Base-by-base conservation (phyloP, 2,113 vertebrate species). In the Leiothrix lutea region DNA sequence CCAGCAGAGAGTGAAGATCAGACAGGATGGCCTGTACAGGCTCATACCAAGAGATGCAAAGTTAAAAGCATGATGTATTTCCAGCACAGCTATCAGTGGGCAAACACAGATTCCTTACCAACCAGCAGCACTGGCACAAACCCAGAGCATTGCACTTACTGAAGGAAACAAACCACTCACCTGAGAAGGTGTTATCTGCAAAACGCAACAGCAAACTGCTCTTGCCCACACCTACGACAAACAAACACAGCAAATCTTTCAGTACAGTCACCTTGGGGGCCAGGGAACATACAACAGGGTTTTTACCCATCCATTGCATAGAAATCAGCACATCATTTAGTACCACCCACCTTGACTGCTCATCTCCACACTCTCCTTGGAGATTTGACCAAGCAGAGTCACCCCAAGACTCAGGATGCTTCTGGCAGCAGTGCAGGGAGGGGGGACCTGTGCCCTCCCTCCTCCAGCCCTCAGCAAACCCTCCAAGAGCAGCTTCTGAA, bases 111-210 rank as follows among this genome's bases (percentile, higher is more conserved):
- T 14, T 61, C 26, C 36, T 47, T 22, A 80, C 42, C 44, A 50
- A 26, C 10, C 45, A 82, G 67, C 38, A 73, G 85, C 42, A 23
- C 25, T n/a, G 56, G 60, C 64, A 35, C 66, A 89, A 85, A 73
- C 67, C 57, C 57, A 29, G 54, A 84, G 47, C 33, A 5, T 51
- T 86, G 67, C 56, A 66, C 19, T 69, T 23, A 56, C 1, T 66
- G 69, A 84, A 83, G 67, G 45, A 86, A 92, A 74, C 65, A 67
- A 73, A 79, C 45, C 50, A 97, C 98, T 95, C 95, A 99, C 99
- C 99, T 99, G 99, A 99, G 98, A 99, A 99, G 10, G 99, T 99
- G 97, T 99, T 99, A 98, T 99, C 99, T 97, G 99, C 99, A 95
- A 99, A 99, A 78, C 99, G 99, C 96, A 99, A 98, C 79, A 99